These are phyloP conservation scores for Platichthys stellatus DNA, from an alignment of 2,113 vertebrate genomes.

Conservation along the genomic window DNA sequence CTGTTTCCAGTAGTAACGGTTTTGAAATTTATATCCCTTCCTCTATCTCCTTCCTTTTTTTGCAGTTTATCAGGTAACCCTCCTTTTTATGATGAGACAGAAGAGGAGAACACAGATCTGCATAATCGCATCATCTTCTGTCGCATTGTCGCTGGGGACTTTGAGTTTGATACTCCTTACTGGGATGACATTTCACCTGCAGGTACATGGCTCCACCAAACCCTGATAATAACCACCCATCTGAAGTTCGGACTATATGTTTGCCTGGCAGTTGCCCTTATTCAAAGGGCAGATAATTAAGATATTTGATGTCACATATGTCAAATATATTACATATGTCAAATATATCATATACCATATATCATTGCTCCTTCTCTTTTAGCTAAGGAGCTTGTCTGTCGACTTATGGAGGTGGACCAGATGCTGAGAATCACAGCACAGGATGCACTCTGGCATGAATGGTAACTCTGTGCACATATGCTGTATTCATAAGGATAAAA, in stretches of 20 bases:
- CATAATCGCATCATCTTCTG: conserved; percentile 90
- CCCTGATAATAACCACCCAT: conserved; percentile 33
- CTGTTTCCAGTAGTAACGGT: not conserved
- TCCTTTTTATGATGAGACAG: conserved; percentile 88
- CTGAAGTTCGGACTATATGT: not conserved
- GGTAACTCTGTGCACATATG: conserved; percentile 64
- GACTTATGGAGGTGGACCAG: conserved; percentile 88
- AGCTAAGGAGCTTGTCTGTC: conserved; percentile 88
- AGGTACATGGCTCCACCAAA: conserved; percentile 76
- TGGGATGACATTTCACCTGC: conserved; percentile 88
- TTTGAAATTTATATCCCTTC: not conserved
- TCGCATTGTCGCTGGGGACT: conserved; percentile 88
- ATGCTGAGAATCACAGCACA: conserved; percentile 87
- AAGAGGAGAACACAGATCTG: conserved; percentile 86
- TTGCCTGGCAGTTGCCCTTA: not conserved
- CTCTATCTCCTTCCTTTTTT: not conserved
- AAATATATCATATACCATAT: no score
- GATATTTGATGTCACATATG: not conserved
- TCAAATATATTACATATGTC: not conserved
- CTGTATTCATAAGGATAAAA: not conserved
- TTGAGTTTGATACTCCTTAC: conserved; percentile 88
- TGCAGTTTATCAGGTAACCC: conserved; percentile 87
- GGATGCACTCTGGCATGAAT: conserved; percentile 85
- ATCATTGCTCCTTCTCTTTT: conserved; percentile 3
- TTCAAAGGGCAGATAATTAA: not conserved